Evolutionary conservation across 2,113 vertebrate species (phyloP).

Genomic region (Oncorhynchus kisutch): DNA sequence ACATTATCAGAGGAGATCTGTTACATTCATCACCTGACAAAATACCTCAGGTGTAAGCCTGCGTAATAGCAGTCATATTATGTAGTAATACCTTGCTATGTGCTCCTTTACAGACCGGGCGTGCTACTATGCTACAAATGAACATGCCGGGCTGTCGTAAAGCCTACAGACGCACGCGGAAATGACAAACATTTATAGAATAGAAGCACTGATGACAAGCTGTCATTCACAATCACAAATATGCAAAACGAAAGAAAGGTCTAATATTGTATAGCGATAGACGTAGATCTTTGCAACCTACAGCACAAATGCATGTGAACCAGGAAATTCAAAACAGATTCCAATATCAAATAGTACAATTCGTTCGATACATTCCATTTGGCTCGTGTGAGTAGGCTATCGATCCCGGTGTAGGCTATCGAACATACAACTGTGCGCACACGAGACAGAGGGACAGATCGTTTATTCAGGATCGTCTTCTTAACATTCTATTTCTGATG

Average conservation of each 20-base stretch:
- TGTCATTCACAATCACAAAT: neutral
- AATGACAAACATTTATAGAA: neutral
- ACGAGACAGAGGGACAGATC: constrained; percentile 20
- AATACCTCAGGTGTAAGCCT: neutral
- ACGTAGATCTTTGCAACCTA: neutral
- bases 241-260: neutral
- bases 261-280: neutral
- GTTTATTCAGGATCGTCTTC: constrained; percentile 24
- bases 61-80: neutral
- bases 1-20: neutral
- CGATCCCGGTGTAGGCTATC: neutral
- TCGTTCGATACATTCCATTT: neutral
- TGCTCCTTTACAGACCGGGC: neutral
- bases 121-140: no score
- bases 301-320: neutral
- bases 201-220: neutral
- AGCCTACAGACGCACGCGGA: neutral
- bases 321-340: neutral
- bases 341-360: neutral
- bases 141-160: neutral
- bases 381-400: neutral
- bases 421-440: constrained; percentile 44
- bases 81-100: neutral
- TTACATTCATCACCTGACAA: neutral
- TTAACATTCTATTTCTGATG: neutral